Evolutionary conservation across 2,113 vertebrate species (phyloP).

Genomic region (Oenanthe oenanthe): DNA sequence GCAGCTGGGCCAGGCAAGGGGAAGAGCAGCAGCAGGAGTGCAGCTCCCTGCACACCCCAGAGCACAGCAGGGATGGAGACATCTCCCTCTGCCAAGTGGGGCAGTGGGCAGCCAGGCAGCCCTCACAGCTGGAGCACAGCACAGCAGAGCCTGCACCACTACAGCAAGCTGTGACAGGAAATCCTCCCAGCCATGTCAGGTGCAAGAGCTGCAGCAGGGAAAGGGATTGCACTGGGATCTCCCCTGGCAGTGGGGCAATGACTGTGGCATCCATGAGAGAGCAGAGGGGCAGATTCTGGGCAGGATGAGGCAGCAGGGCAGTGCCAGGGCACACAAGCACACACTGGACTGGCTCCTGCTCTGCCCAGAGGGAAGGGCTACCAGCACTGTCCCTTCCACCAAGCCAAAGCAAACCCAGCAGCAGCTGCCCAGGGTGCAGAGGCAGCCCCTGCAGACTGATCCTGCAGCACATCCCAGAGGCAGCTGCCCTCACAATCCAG

Average conservation of each 20-base stretch:
- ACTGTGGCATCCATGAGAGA: rapidly evolving
- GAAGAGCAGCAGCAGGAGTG: not conserved
- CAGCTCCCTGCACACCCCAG: not conserved
- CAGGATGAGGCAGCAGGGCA: not conserved
- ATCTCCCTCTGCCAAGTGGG: rapidly evolving
- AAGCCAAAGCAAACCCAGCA: not conserved
- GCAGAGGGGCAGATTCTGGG: not conserved
- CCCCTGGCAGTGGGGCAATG: rapidly evolving
- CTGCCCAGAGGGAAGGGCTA: not conserved
- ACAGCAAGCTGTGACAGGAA: not conserved
- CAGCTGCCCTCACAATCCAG: not conserved
- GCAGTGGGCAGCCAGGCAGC: not conserved
- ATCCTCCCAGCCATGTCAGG: not conserved
- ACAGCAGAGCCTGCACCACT: not conserved
- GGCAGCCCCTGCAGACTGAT: too few species aligned
- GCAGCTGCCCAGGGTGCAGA: not conserved
- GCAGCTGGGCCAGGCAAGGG: not conserved
- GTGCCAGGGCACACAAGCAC: not conserved
- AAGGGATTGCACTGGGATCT: not conserved
- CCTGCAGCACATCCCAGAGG: not conserved
- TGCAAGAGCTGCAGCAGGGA: not conserved
- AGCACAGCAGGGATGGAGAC: not conserved
- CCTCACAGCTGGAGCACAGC: rapidly evolving
- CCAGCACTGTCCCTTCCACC: not conserved
- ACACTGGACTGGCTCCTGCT: not conserved